Base-by-base conservation (phyloP, 2,888 invertebrate species). In the Caenorhabditis becei region DNA sequence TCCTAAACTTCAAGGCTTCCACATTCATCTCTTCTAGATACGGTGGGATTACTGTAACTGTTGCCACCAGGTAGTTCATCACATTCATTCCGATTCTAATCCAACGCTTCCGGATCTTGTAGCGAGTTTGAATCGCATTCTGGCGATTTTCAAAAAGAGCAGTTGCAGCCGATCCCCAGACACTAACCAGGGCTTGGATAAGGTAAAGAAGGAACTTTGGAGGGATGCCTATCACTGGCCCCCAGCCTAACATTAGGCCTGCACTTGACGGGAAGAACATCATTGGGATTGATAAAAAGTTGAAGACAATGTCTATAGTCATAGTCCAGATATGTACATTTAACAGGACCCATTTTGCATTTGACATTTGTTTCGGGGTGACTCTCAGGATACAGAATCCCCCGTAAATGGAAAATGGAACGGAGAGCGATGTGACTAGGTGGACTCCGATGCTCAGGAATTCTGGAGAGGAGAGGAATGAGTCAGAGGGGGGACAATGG, bases 311-410 rank as follows among this genome's bases (percentile, higher is more conserved):
- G 20, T 67, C 77, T 1, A 67, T 41, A 4, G 49, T 47, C 16
- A 74, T 37, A 11, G 74, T 65, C 74, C 74, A 74, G 14, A 66
- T 3, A 24, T 74, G 74, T 20, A 74, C 59, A 53, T 63, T 65
- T 1, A 74, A 28, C 7, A 74, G 51, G 4, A 49, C 61, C 61
- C 67, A 61, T 44, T 61, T 77, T 0, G 54, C 67, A 4, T 8
- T n/a, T 14, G 54, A 58, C 53, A 66, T 51, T 20, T 58, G 51
- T 59, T 41, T 59, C 1, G 75, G 66, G n/a, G 66, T 66, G 23
- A 66, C 7, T n/a, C 44, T 41, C 10, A 74, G 56, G 8, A 65
- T 23, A 37, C 72, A 74, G 32, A 58, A 74, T 10, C 23, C 24
- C 1, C 63, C 63, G 20, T 74, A 74, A 10, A 65, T 35, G 11